A percentile compares a stretch with the other conserved stretches of the same genome.
These are phyloP conservation scores for Sisor rabdophorus DNA, from an alignment of 2,113 vertebrate species.

Conservation along the genomic window DNA sequence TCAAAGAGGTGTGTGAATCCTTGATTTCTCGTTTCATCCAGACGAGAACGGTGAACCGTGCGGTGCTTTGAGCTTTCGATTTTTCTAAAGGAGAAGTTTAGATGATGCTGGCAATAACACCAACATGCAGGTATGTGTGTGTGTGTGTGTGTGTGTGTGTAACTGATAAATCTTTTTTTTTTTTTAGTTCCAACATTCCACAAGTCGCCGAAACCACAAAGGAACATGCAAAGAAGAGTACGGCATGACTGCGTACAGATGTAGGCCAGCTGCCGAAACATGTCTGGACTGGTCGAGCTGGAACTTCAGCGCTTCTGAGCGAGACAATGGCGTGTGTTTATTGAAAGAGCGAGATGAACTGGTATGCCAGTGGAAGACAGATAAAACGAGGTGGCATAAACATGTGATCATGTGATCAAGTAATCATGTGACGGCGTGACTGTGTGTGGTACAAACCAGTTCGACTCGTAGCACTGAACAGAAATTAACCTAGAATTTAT, in stretches of 20 bases:
- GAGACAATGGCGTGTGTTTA: neutral
- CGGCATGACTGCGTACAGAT: neutral
- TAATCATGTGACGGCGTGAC: neutral
- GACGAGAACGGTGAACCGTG: neutral
- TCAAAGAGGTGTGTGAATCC: too few relatives aligned
- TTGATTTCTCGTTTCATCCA: too few relatives aligned
- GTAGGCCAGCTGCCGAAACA: neutral
- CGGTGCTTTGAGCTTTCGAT: neutral
- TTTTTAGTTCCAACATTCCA: neutral
- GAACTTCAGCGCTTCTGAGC: neutral
- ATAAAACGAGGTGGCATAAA: neutral
- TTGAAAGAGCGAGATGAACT: neutral
- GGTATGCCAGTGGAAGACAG: neutral
- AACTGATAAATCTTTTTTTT: neutral
- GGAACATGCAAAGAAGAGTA: neutral
- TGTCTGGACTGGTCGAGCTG: conserved; percentile 11
- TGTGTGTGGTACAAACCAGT: neutral
- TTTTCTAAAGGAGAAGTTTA: too few relatives aligned
- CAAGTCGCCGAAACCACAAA: neutral
- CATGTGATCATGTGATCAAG: neutral
- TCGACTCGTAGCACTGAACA: neutral
- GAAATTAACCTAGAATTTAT: too few relatives aligned
- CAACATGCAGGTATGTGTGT: neutral
- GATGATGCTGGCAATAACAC: neutral
- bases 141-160: neutral